A percentile compares a stretch with the other conserved stretches of the same genome.
These are phyloP conservation scores for Vulpes ferrilata DNA, from an alignment of 2,113 vertebrate genomes.

Conservation along the genomic window DNA sequence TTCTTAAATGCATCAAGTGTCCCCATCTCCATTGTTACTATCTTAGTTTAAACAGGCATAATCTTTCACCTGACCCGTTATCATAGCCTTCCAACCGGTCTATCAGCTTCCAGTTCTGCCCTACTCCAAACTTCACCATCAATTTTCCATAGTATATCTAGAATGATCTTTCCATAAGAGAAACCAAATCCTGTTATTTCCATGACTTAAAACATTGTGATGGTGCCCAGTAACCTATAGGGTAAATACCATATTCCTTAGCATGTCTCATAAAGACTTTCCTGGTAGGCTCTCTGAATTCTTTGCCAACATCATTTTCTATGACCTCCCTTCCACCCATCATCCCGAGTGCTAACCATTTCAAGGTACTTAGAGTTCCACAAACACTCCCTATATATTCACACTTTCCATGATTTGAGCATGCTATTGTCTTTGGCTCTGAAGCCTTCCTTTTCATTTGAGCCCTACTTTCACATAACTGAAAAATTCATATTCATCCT, in stretches of 20 bases:
- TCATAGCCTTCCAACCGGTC: not conserved
- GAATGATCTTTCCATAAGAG: not conserved
- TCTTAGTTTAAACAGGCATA: not conserved
- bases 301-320: not conserved
- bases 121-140: not conserved
- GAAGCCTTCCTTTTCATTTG: not conserved
- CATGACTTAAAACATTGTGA: not conserved
- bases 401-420: not conserved
- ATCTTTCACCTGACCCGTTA: not conserved
- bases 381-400: not conserved
- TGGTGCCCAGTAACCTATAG: not conserved
- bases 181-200: conserved; percentile 30
- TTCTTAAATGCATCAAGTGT: not conserved
- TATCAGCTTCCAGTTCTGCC: not conserved
- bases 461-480: not conserved
- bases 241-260: not conserved
- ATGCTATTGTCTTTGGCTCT: not conserved
- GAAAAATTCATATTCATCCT: not conserved
- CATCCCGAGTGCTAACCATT: not conserved
- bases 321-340: not conserved
- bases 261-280: not conserved
- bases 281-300: not conserved
- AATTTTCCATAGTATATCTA: not conserved
- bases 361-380: not conserved
- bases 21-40: not conserved